Evolutionary conservation across 2,888 invertebrate species (phyloP).

Genomic region (Callyntrura guangdongensis): DNA sequence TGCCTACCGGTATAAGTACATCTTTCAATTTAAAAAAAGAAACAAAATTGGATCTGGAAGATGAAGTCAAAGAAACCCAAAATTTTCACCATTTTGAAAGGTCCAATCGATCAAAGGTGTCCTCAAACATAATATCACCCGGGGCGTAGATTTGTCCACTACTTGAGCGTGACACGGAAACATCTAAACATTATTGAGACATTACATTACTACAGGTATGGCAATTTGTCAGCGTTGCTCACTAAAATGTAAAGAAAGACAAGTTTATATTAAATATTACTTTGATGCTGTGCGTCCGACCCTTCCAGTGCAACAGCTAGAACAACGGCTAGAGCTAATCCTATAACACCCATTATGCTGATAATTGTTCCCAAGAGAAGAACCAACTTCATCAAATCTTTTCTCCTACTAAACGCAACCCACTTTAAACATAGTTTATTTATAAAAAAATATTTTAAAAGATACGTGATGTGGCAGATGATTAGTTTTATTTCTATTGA

Average conservation of each 20-base stretch:
- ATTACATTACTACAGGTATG: no score
- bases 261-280: background rate
- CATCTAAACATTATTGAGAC: constrained; percentile 66
- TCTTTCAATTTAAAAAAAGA: no score
- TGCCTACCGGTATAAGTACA: no score
- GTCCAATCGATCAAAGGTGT: constrained; percentile 89
- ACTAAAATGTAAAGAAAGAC: no score
- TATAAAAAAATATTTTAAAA: no score
- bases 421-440: no score
- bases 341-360: background rate
- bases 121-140: constrained; percentile 89
- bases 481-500: no score
- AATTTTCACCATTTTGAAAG: constrained; percentile 89
- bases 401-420: background rate
- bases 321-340: background rate
- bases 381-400: background rate
- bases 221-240: no score
- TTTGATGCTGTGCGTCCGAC: background rate
- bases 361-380: background rate
- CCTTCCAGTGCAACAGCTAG: background rate
- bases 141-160: constrained; percentile 87
- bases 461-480: no score
- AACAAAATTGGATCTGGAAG: no score
- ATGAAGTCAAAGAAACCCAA: no score
- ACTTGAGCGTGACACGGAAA: constrained; percentile 84